Evolutionary conservation across 1,140 invertebrate genomes (phyloP).

Genomic region (Scaptomyza pallida): DNA sequence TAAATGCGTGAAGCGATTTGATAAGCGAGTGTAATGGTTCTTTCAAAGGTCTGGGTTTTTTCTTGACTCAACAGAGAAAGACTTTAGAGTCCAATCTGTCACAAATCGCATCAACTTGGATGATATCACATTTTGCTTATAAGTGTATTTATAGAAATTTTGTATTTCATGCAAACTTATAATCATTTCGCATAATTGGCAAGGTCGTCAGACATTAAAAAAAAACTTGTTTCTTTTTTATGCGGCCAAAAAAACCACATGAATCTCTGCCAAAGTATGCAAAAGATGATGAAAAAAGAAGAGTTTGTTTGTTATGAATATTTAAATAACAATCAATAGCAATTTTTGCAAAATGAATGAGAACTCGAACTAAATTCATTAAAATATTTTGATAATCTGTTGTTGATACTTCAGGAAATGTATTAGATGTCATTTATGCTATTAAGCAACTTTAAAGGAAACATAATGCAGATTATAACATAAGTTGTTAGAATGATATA

Average conservation of each 20-base stretch:
- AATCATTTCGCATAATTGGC: constrained; percentile 47
- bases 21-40: constrained; percentile 41
- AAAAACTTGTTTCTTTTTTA: constrained; percentile 33
- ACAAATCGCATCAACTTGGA: constrained; percentile 8
- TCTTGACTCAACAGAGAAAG: neutral
- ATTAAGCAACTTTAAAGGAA: neutral
- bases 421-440: constrained; percentile 18
- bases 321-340: constrained; percentile 17
- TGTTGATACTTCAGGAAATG: constrained; percentile 23
- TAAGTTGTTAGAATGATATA: neutral
- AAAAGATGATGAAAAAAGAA: constrained; percentile 8
- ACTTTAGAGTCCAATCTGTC: neutral
- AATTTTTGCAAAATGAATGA: constrained; percentile 14
- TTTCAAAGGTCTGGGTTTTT: neutral
- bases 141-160: constrained; percentile 27
- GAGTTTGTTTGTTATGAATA: constrained; percentile 18
- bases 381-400: constrained; percentile 14
- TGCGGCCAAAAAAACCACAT: constrained; percentile 1
- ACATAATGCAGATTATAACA: neutral
- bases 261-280: constrained; percentile 10
- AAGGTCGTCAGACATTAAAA: constrained; percentile 52
- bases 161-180: constrained; percentile 18
- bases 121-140: constrained; percentile 65
- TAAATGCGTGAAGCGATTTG: constrained; percentile 18
- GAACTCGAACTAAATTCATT: constrained; percentile 11